Conservation (phyloP, 2,888 invertebrate species). For the Amiota minor region DNA sequence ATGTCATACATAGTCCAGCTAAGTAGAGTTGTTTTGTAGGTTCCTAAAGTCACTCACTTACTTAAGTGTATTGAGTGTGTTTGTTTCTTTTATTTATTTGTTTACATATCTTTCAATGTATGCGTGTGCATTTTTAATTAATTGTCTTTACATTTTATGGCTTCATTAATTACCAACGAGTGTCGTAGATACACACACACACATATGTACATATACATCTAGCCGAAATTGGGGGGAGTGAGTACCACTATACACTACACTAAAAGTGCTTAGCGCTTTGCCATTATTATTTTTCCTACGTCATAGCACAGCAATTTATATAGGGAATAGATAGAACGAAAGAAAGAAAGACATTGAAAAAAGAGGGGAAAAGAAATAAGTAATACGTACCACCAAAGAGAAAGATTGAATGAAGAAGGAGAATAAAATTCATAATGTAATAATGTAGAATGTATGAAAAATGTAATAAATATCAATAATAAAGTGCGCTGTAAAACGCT, state of each 20-base stretch:
- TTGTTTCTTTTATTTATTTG: background rate
- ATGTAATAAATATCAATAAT: constrained; percentile 65
- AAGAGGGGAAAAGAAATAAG: background rate
- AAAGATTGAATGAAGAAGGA: no score
- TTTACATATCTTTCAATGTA: constrained; percentile 31
- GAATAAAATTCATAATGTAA: no score
- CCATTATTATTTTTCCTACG: background rate
- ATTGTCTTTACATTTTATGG: constrained; percentile 71
- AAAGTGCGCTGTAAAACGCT: constrained; percentile 56
- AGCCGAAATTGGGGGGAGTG: no score
- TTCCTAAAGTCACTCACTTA: background rate
- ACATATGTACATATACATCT: background rate
- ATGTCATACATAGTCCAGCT: background rate
- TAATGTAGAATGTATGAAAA: constrained; percentile 18
- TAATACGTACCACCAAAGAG: no score
- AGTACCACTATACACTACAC: no score
- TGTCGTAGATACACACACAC: background rate
- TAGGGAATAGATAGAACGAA: background rate
- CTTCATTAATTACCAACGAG: constrained; percentile 66
- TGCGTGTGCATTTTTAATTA: constrained; percentile 69
- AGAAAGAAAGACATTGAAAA: background rate
- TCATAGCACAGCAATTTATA: background rate
- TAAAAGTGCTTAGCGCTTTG: background rate
- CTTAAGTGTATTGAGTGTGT: no score
- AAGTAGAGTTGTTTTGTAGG: background rate